phyloP scores from a whole-genome alignment of 2,113 vertebrate species.

The Rhagologus leucostigma region DNA sequence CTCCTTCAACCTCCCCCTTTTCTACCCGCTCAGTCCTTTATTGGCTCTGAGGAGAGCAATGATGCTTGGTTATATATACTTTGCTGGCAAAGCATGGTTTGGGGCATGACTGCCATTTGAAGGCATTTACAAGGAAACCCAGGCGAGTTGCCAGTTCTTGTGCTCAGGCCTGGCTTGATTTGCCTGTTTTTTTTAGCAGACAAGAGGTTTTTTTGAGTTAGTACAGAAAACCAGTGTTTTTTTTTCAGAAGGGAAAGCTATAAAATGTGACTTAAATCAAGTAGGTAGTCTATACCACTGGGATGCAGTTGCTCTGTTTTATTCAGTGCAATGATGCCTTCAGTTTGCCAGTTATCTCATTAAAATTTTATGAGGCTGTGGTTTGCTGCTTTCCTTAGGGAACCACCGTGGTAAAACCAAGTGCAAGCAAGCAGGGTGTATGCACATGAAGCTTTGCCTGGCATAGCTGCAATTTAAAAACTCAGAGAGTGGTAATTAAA shows the following conservation, averaged over 20 bases:
- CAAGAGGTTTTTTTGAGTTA: background rate
- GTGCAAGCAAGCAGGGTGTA: background rate
- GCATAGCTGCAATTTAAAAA: background rate
- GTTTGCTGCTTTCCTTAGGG: background rate
- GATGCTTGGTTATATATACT: conserved; percentile 8
- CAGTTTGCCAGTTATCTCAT: background rate
- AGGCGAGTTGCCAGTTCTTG: conserved; percentile 41
- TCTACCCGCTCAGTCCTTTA: background rate
- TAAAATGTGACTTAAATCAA: background rate
- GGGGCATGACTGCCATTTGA: conserved; percentile 50
- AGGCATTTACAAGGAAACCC: conserved; percentile 49
- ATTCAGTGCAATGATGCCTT: background rate
- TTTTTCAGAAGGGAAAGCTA: background rate
- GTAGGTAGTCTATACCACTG: background rate
- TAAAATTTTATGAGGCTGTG: background rate
- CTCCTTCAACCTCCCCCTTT: background rate
- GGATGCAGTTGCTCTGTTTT: background rate
- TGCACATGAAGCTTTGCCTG: background rate
- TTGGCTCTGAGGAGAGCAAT: background rate
- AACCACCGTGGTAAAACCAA: background rate
- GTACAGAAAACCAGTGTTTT: background rate
- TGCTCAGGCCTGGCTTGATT: background rate
- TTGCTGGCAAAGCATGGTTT: background rate
- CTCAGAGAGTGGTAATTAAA: background rate
- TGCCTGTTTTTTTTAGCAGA: background rate